A percentile compares a stretch with the other conserved stretches of the same genome.
These are phyloP conservation scores for Netelia inedita DNA, from an alignment of 2,888 invertebrate species.

Conservation along the genomic window DNA sequence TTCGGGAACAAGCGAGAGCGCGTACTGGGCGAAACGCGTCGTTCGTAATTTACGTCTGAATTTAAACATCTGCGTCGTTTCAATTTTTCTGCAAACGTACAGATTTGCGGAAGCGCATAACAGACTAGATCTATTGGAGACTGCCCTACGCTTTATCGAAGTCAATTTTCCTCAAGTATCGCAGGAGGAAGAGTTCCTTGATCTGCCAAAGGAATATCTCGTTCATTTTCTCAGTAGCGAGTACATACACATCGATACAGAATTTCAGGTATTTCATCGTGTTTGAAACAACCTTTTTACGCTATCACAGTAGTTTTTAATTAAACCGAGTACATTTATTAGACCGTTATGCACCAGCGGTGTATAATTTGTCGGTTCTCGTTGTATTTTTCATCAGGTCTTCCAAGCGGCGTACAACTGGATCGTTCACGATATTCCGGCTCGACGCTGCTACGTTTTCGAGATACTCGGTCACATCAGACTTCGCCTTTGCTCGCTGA, in stretches of 20 bases:
- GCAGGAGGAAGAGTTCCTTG: conserved; percentile 94
- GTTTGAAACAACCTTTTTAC: neutral
- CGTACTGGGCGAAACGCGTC: neutral
- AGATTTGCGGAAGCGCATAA: conserved; percentile 96
- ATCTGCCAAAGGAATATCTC: conserved; percentile 92
- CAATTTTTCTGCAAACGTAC: conserved; percentile 10
- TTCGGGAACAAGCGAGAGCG: neutral
- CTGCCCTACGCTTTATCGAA: conserved; percentile 93
- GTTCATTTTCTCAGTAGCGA: conserved; percentile 93
- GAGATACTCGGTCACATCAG: conserved; percentile 94
- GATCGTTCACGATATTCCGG: conserved; percentile 93
- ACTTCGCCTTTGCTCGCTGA: conserved; percentile 93
- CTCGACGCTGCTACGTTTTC: conserved; percentile 93
- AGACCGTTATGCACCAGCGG: neutral
- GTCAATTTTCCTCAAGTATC: conserved; percentile 93
- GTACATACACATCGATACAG: conserved; percentile 94
- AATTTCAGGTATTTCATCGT: conserved; percentile 90
- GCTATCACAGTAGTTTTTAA: neutral
- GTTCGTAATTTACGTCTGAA: conserved; percentile 4
- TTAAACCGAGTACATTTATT: conserved; percentile 2
- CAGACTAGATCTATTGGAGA: conserved; percentile 91
- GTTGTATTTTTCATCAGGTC: conserved; percentile 86
- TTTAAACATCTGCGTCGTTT: conserved; percentile 7
- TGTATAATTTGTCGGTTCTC: neutral
- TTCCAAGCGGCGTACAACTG: conserved; percentile 95